Evolutionary conservation across 2,888 invertebrate species (phyloP), one percentile per base, ranked within the genome.

Genomic region (Brachycybe producta): DNA sequence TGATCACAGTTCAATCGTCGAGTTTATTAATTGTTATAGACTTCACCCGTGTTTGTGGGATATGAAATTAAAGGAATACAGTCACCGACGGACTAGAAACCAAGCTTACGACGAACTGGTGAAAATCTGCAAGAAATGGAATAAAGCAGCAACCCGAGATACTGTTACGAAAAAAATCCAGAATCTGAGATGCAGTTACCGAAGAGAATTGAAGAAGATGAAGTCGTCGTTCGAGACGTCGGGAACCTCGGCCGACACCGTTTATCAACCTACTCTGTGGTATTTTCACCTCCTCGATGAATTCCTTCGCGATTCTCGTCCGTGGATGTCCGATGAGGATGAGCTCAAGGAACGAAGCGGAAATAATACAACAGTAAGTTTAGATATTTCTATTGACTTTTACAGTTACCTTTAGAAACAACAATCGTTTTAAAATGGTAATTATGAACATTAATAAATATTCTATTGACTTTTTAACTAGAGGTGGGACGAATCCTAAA

Each of bases 81-180:
- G 23, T 2, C 23, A 38, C 38, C 21, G 38, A 13, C 38, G 24
- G 23, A 23, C 11, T 24, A 8, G 38, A 24, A 24, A 38, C 19
- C 23, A 38, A 17, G 38, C 38, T 11, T 38, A 24, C 38, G 38
- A 21, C 38, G 38, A 21, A 21, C 38, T 38, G 38, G 38, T 38
- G 38, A 24, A 8, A 21, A 38, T 23, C 11, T 38, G 38, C 38
- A 38, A 38, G 38, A 24, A 38, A n/a, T 24, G 38, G 11, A 23
- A 38, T 24, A 21, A 21, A 1, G 11, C 3, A 2, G 38, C 38
- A 21, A 38, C 38, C 1, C 8, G 38, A 2, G 24, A 13, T 24
- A 38, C 24, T 21, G 38, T 38, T 21, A 24, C 24, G 11, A 38
- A 38, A 24, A 38, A 38, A 24, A 38, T 38, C 3, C 38, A 38